Conservation (phyloP, 1,140 invertebrate species). For the Polyergus mexicanus region DNA sequence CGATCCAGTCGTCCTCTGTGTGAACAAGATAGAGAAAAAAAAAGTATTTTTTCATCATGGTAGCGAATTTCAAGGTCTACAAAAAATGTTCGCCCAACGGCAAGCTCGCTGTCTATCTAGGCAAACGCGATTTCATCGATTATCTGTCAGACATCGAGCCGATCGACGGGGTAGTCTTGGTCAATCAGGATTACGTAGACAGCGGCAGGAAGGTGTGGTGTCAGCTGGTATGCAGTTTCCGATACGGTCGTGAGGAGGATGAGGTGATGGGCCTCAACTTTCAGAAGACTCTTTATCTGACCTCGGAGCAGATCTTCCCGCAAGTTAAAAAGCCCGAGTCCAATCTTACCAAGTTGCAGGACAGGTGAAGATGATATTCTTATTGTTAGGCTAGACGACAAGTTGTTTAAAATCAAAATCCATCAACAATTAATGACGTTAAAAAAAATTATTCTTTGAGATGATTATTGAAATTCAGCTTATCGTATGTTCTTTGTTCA, state of each 20-base stretch:
- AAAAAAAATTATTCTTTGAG: background rate
- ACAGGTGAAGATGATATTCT: conserved; percentile 81
- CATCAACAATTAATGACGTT: background rate
- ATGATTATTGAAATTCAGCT: background rate
- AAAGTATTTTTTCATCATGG: conserved; percentile 88
- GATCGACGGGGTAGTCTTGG: conserved; percentile 97
- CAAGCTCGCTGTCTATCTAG: conserved; percentile 97
- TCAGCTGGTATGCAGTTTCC: conserved; percentile 98
- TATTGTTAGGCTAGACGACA: background rate
- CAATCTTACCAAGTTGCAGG: conserved; percentile 91
- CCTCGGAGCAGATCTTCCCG: conserved; percentile 95
- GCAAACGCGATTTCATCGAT: conserved; percentile 98
- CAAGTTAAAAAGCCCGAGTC: conserved; percentile 87
- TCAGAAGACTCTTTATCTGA: conserved; percentile 97
- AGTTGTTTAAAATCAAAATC: background rate
- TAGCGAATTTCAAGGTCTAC: conserved; percentile 96
- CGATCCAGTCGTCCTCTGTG: conserved; percentile 37
- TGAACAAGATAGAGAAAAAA: background rate
- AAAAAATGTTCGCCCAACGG: conserved; percentile 98
- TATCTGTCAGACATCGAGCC: conserved; percentile 97
- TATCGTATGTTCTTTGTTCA: background rate
- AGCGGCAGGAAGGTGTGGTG: conserved; percentile 95
- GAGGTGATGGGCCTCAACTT: conserved; percentile 99
- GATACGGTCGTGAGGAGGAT: conserved; percentile 99
- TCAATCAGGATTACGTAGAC: conserved; percentile 96